Base-by-base conservation (phyloP, 2,888 invertebrate genomes). In the Seira sanloemensis region DNA sequence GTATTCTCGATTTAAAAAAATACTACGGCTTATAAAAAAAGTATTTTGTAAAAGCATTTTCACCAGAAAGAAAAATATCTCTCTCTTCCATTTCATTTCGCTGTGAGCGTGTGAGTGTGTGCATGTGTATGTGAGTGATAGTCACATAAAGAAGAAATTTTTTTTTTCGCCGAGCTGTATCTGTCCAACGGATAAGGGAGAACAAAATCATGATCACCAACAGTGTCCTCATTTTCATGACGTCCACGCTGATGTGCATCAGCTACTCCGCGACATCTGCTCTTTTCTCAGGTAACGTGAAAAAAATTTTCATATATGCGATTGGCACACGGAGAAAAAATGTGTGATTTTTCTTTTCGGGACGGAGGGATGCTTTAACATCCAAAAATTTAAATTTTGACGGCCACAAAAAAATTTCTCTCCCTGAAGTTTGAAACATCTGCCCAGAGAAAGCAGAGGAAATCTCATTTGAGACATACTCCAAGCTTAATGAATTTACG, bases 181-280 rank as follows among this genome's bases (percentile, higher is more conserved):
- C 85, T 84, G 72, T 80, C 79, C 78, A 67, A 69, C 21, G 37
- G 23, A 75, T 75, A 66, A 76, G 37, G 68, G 21, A 62, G 21
- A n/a, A n/a, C n/a, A 58, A 79, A 80, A 84, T 81, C 78, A 86
- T 85, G 85, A 85, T 85, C 83, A 85, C 85, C 83, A 85, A 74
- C 83, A 84, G 85, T 85, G 85, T 85, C 83, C 85, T 87, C 80
- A 78, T 85, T 78, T 83, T 86, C 77, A 83, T 87, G 76, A 86
- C 82, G 79, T 85, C 87, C 80, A 85, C 81, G 80, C 74, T 85
- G 76, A 80, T 87, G 78, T 87, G 85, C 80, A 84, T 80, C 78
- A 82, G 85, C 79, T 77, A 73, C 74, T 82, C 87, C 67, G 85
- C 81, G 67, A 77, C 87, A 76, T 85, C 83, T 80, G 83, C 83